Evolutionary conservation across 2,888 invertebrate genomes (phyloP).

Genomic region (Calameuta filiformis): DNA sequence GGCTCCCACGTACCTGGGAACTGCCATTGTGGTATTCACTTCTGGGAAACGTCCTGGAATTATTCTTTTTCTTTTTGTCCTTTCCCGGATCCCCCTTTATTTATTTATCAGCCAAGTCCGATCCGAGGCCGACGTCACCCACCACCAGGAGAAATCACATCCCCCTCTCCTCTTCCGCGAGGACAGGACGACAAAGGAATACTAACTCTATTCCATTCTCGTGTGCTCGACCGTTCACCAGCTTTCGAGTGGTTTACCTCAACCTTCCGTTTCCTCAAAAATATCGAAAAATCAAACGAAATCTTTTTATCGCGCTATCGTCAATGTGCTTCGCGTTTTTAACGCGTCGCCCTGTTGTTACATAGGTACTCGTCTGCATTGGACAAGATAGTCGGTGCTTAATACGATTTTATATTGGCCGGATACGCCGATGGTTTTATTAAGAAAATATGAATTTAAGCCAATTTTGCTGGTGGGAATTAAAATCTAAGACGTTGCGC

Average conservation of each 20-base stretch:
- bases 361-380: not conserved
- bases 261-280: conserved; percentile 6
- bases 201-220: conserved; percentile 25
- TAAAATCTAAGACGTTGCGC: not conserved
- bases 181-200: conserved; percentile 18
- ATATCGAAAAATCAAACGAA: not conserved
- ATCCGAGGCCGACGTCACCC: not conserved
- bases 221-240: conserved; percentile 24
- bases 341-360: not conserved
- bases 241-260: conserved; percentile 37
- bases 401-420: not conserved
- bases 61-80: not conserved
- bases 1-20: not conserved
- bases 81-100: conserved; percentile 16
- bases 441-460: not conserved
- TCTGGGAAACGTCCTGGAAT: not conserved
- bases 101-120: conserved; percentile 25
- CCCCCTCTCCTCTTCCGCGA: conserved; percentile 1
- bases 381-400: too few species aligned
- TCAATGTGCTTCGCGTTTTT: not conserved
- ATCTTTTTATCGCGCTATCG: not conserved
- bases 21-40: not conserved
- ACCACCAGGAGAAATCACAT: not conserved
- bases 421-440: not conserved
- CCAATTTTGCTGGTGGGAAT: not conserved